Evolutionary conservation across 2,113 vertebrate genomes (phyloP), one percentile per base, ranked within the genome.

Genomic region (Melanostigma gelatinosum): DNA sequence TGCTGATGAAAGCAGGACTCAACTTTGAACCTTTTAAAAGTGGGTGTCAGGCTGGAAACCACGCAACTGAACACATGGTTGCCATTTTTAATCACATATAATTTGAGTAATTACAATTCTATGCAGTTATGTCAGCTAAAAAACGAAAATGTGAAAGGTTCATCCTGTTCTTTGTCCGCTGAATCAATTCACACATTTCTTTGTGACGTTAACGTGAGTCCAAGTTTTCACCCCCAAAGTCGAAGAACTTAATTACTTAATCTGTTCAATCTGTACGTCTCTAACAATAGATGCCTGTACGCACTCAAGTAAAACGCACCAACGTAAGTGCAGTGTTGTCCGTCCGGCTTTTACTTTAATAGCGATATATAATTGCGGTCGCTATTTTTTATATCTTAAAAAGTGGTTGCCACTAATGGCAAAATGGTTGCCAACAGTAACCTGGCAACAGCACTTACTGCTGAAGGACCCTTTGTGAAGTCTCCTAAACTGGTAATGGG

Each of bases 381-480:
- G 1, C 44, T 46, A 46, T 16, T 16, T 9, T 40, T 1, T 10
- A 40, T 2, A 40, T 40, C 38, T 10, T 40, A 40, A 1, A 1
- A 36, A 40, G 38, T 40, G 38, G 38, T 40, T 40, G 38, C 38
- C 38, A 40, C 38, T 9, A 9, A 40, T 10, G 38, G 38, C 8
- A 40, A 40, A 50, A 50, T 50, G 48, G 48, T 50, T 50, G 48
- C 46, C 46, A 20, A 48, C 20, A 7, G 46, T 48, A 48, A 48
- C 46, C 15, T 48, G 46, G 46, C 46, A 48, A 48, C 46, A 6
- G 4, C 32, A 32, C 8, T 40, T 40, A 40, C 42, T 44, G 60
- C 75, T 63, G 40, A 67, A 81, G 81, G 77, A 81, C 70, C 77
- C 75, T 72, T 75, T 71, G 74, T 40, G 38, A 36, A 18, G 65